Percentiles rank a stretch among this genome's conserved stretches.
phyloP scores from a whole-genome alignment of 2,113 vertebrate genomes.

The Apistogramma diplotaenia region DNA sequence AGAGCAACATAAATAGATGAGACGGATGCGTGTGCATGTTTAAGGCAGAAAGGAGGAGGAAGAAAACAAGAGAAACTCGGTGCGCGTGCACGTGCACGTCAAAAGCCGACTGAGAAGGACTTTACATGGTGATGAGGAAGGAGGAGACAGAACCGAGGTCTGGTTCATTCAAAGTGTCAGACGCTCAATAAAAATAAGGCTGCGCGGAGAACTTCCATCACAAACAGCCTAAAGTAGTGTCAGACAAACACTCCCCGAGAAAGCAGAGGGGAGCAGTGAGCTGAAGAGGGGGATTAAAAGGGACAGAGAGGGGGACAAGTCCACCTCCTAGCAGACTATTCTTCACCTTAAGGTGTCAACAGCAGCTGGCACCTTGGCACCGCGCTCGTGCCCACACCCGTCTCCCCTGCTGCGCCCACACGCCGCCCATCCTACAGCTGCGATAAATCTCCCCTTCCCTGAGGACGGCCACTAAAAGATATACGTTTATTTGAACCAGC shows the following conservation, averaged over 20 bases:
- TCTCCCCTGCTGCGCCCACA: constrained; percentile 4
- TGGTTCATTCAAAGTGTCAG: constrained; percentile 57
- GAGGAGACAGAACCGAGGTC: constrained; percentile 8
- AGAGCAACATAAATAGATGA: constrained; percentile 15
- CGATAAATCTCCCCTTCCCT: background rate
- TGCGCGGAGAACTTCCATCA: constrained; percentile 34
- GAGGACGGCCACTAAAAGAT: background rate
- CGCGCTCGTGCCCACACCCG: constrained; percentile 47
- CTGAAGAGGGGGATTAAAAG: constrained; percentile 22
- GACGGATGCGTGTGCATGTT: constrained; percentile 1
- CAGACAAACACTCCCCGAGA: constrained; percentile 35
- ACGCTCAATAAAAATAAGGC: constrained; percentile 56
- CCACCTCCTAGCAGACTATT: constrained; percentile 47
- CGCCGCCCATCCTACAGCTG: constrained; percentile 1
- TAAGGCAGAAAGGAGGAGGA: background rate
- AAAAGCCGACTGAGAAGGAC: background rate
- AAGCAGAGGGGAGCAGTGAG: background rate
- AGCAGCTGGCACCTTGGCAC: constrained; percentile 54
- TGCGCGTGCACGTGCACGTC: background rate
- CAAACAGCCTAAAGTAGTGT: constrained; percentile 39
- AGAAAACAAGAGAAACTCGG: background rate
- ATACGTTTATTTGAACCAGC: background rate
- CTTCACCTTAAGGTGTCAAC: constrained; percentile 62
- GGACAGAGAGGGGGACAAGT: constrained; percentile 51
- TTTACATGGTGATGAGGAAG: constrained; percentile 23